Evolutionary conservation across 2,888 invertebrate species (phyloP), one percentile per base, ranked within the genome.

Genomic region (Drosophila anomalata): DNA sequence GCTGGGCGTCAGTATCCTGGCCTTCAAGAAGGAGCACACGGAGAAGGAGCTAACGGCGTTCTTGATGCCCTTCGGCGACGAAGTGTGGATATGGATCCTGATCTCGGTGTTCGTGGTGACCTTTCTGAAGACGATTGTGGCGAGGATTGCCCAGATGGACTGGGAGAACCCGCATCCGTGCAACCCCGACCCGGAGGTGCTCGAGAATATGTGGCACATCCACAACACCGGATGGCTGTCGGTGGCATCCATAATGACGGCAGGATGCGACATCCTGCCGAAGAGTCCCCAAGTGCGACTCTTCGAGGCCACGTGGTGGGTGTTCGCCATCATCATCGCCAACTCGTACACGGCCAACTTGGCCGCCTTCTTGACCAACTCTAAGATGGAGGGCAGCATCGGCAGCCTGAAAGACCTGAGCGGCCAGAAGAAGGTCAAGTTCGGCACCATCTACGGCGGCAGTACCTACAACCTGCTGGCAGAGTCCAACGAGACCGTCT

Each of bases 101-200:
- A 95, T 96, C 2, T 96, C 98, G 0, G 97, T 96, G 90, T 93
- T 97, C 73, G 94, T 95, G 75, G 95, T 97, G 59, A 96, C 97
- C 41, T 93, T 97, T 77, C 92, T 96, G 65, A 94, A 97, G 70
- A 97, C 96, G 90, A 93, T 97, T 61, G 93, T 97, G 59, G 96
- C 97, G 24, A 93, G 96, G 91, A 93, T 96, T 80, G 95, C 97
- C 54, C 97, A 98, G 2, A 95, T 95, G 77, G 98, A 99, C 91
- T 97, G 97, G 97, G 96, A 96, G 89, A 98, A 97, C 92, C 97
- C 98, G 1, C 97, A 98, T 92, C 98, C 97, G 0, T 97, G 97
- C 90, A 95, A 97, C 89, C 94, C 95, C 62, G 95, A 96, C 87
- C 95, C 96, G 41, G 96, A 96, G 76, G 96, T 96, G 79, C 92